Evolutionary conservation across 2,888 invertebrate species (phyloP).

Genomic region (Sinelater perroti): DNA sequence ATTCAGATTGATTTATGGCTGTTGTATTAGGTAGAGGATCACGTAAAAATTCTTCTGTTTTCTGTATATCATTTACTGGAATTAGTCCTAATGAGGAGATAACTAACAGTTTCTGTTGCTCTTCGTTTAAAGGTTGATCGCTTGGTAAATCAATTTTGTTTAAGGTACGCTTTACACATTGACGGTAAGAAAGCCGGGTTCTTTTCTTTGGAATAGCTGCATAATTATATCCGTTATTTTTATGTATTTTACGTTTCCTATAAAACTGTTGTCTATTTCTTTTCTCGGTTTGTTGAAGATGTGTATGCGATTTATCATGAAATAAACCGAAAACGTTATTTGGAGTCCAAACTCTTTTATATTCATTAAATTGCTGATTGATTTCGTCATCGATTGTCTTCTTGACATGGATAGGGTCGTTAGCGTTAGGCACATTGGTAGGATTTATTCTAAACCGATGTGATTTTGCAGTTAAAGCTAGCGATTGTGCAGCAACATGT

Average conservation of each 20-base stretch:
- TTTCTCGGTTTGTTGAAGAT: background rate
- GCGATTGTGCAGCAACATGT: too few species aligned
- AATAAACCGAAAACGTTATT: background rate
- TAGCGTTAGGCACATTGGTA: too few species aligned
- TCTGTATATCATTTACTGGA: too few species aligned
- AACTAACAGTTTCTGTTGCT: slow-evolving; percentile 8
- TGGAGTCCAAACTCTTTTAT: too few species aligned
- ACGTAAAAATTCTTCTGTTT: too few species aligned
- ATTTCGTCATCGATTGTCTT: background rate
- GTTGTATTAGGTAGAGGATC: too few species aligned
- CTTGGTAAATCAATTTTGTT: slow-evolving; percentile 7
- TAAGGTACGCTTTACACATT: background rate
- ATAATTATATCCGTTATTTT: background rate
- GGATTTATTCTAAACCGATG: too few species aligned
- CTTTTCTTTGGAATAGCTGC: slow-evolving; percentile 16
- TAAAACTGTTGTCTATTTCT: background rate
- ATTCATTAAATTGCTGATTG: too few species aligned
- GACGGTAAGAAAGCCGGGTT: background rate
- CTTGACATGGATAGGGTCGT: background rate
- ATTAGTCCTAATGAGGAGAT: slow-evolving; percentile 18
- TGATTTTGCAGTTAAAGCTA: too few species aligned
- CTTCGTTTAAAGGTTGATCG: background rate
- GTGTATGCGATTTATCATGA: background rate
- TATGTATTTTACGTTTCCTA: background rate
- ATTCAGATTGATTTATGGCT: too few species aligned